Evolutionary conservation across 2,113 vertebrate species (phyloP).

Genomic region (Hymenochirus boettgeri): DNA sequence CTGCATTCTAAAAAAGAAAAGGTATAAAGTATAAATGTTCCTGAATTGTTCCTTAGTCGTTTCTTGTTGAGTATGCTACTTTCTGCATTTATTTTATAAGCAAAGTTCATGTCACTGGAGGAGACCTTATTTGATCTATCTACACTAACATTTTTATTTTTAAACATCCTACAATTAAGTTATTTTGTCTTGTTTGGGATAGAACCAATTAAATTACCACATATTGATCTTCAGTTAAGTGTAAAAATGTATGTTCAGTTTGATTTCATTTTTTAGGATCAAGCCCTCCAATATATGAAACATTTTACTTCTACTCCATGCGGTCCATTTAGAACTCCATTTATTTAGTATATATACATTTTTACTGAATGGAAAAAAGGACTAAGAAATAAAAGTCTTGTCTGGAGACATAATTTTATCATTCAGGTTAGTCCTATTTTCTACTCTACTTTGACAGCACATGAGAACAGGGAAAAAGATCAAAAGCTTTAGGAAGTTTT

Average conservation of each 20-base stretch:
- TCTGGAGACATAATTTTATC: slow-evolving; percentile 49
- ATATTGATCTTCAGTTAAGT: not conserved
- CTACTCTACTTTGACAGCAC: slow-evolving; percentile 45
- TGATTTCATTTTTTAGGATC: slow-evolving; percentile 42
- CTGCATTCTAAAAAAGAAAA: too few species aligned
- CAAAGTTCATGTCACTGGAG: too few species aligned
- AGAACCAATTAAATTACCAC: slow-evolving; percentile 7
- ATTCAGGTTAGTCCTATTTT: slow-evolving; percentile 45
- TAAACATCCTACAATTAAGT: too few species aligned
- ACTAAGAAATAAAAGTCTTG: slow-evolving; percentile 46
- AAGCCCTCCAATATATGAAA: slow-evolving; percentile 50
- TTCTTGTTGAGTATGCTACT: too few species aligned
- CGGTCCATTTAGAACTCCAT: slow-evolving; percentile 48
- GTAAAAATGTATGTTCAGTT: slow-evolving; percentile 40
- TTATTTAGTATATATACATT: slow-evolving; percentile 45
- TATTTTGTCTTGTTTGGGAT: too few species aligned
- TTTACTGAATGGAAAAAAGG: slow-evolving; percentile 46
- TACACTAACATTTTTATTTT: too few species aligned
- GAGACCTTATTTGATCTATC: too few species aligned
- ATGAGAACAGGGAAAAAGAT: slow-evolving; percentile 47
- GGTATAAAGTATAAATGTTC: too few species aligned
- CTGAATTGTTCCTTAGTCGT: too few species aligned
- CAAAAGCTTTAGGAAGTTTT: slow-evolving; percentile 54
- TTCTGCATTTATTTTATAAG: too few species aligned
- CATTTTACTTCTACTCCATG: slow-evolving; percentile 37